A percentile compares a stretch with the other conserved stretches of the same genome.
phyloP scores from a whole-genome alignment of 2,113 vertebrate genomes.

The Corythornis vintsioides region DNA sequence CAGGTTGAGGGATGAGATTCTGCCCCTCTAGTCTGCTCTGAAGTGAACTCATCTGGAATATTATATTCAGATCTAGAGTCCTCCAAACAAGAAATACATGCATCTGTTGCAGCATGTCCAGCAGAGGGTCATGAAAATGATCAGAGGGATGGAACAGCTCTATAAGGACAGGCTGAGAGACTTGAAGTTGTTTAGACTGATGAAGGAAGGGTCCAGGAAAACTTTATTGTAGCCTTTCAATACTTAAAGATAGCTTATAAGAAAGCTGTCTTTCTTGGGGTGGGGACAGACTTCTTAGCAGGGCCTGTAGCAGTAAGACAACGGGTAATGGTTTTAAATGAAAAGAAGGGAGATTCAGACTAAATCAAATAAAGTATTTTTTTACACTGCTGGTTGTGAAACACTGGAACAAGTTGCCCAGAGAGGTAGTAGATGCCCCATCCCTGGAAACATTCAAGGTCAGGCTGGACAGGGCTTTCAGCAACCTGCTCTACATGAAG shows the following conservation, averaged over 20 bases:
- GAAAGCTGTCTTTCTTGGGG: neutral
- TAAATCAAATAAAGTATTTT: neutral
- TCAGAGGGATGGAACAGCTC: accelerated
- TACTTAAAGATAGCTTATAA: neutral
- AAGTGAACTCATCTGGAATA: accelerated
- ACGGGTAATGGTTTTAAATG: neutral
- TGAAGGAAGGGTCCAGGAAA: neutral
- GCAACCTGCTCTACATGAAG: neutral
- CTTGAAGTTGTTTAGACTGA: neutral
- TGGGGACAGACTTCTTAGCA: neutral
- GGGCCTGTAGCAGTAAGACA: neutral
- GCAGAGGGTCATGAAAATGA: neutral
- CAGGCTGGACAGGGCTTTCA: neutral
- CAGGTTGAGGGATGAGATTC: neutral
- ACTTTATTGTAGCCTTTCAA: neutral
- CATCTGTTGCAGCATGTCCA: neutral
- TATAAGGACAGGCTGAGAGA: neutral
- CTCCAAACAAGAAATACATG: neutral
- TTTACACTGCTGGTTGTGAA: neutral
- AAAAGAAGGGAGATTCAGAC: neutral
- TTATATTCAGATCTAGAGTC: accelerated
- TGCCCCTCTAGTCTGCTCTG: neutral
- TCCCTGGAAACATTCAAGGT: neutral
- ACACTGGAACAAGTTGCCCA: neutral
- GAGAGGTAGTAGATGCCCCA: neutral